Base-by-base conservation (phyloP, 2,113 vertebrate genomes). In the Mustelus asterias region DNA sequence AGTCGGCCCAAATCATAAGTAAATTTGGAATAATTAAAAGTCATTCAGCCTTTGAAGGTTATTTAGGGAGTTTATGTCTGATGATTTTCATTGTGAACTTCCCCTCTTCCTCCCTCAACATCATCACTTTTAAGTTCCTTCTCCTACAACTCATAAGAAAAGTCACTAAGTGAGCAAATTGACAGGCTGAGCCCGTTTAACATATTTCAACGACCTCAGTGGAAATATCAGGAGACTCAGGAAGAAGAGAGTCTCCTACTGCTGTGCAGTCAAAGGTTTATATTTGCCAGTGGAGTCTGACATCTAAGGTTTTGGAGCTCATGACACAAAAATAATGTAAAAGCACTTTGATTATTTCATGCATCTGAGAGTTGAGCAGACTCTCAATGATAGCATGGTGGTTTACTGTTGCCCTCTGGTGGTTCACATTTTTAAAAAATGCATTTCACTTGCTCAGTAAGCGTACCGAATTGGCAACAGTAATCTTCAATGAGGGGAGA, bases 321-420 rank as follows among this genome's bases (percentile, higher is more conserved):
- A 90, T 63, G 18, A 5, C 54, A 63, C 14, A 7, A 18, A 11
- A 33, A 26, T 65, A 65, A 89, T 58, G 2, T 60, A 11, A 89
- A 89, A 60, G 48, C 29, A 65, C 2, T 93, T 93, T 93, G 3
- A 93, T 63, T 93, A 4, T 65, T 93, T 33, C 60, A 63, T 37
- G 16, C 89, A 33, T 37, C 11, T 65, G 58, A 18, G 9, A 69
- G 41, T 16, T 95, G 67, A 29, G 24, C 67, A 94, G 67, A 24
- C 22, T 0, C 65, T 94, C 65, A 24, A 69, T 94, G 18, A 33
- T 0, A 33, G 48, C 29, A 33, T 33, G 44, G 69, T 41, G 69
- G 93, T 29, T 94, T 72, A 54, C 24, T 95, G 94, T 22, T 54
- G 69, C 67, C 94, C 94, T 95, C 94, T 95, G 41, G 37, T 95